Conservation (phyloP, 2,888 invertebrate genomes). For the Smittia sp. region DNA sequence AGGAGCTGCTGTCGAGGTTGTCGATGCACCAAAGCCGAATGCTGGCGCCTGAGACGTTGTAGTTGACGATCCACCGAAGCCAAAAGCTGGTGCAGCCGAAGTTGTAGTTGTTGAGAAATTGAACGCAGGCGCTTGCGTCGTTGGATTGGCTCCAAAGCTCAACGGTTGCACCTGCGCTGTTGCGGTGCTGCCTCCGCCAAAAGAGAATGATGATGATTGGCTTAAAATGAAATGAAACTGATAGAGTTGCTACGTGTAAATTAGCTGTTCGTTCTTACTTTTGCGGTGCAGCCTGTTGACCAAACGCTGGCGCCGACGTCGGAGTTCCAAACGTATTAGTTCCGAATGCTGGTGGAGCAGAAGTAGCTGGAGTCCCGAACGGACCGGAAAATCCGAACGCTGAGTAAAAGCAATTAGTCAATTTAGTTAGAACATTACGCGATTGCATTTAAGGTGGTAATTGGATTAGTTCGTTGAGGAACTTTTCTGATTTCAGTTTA, state of each 20-base stretch:
- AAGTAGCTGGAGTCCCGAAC: slow-evolving; percentile 43
- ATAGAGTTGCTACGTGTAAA: too few relatives aligned
- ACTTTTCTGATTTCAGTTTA: too few relatives aligned
- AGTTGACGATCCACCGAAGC: slow-evolving; percentile 36
- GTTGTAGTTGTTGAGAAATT: background rate
- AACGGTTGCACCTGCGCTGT: slow-evolving; percentile 42
- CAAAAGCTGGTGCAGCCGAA: slow-evolving; percentile 45
- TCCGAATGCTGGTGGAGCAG: slow-evolving; percentile 47
- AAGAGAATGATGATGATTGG: background rate
- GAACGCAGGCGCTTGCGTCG: background rate
- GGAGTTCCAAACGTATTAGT: slow-evolving; percentile 44
- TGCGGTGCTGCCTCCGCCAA: background rate
- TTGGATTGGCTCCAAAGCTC: slow-evolving; percentile 44
- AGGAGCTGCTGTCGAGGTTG: slow-evolving; percentile 47
- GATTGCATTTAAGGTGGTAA: background rate
- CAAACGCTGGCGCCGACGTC: slow-evolving; percentile 46
- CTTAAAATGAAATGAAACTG: too few relatives aligned
- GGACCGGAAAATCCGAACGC: background rate
- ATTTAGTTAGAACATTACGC: background rate
- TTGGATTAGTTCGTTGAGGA: slow-evolving; percentile 1
- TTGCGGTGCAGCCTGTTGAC: too few relatives aligned
- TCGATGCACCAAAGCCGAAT: slow-evolving; percentile 44
- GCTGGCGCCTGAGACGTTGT: slow-evolving; percentile 43
- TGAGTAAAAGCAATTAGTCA: background rate
- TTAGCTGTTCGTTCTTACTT: too few relatives aligned